These are phyloP conservation scores for Agrotis puta DNA, from an alignment of 2,888 invertebrate species.

Conservation along the genomic window DNA sequence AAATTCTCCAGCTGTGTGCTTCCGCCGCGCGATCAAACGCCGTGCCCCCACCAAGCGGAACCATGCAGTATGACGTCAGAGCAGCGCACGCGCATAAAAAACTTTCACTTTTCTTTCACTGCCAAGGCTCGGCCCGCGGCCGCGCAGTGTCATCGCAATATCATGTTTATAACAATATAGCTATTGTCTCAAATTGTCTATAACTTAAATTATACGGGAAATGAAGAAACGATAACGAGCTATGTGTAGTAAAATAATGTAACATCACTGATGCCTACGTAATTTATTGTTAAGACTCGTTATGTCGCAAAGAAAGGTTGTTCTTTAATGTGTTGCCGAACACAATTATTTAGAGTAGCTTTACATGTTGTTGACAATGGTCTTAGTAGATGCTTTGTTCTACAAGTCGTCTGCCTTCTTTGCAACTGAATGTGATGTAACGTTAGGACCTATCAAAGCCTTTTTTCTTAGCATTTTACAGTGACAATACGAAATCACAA, in stretches of 20 bases:
- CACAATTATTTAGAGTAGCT: constrained; percentile 34
- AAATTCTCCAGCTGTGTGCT: constrained; percentile 46
- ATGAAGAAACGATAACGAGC: constrained; percentile 52
- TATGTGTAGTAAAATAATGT: constrained; percentile 31
- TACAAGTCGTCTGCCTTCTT: constrained; percentile 21
- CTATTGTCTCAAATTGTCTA: constrained; percentile 55
- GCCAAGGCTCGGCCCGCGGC: constrained; percentile 77
- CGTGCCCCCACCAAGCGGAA: constrained; percentile 69
- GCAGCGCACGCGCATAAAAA: constrained; percentile 70
- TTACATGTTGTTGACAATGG: constrained; percentile 34
- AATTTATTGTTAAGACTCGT: constrained; percentile 45
- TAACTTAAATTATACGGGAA: constrained; percentile 56
- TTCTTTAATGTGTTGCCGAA: constrained; percentile 21
- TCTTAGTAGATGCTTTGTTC: constrained; percentile 15
- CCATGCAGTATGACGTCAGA: constrained; percentile 69
- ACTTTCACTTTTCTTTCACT: constrained; percentile 89
- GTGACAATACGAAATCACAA: not conserved
- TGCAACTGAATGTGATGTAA: constrained; percentile 33
- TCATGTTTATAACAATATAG: constrained; percentile 49
- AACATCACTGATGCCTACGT: constrained; percentile 38
- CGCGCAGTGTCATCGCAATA: constrained; percentile 44
- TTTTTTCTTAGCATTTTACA: not conserved
- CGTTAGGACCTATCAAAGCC: not conserved
- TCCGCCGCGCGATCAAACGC: constrained; percentile 42
- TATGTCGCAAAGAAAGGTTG: constrained; percentile 15